Percentiles rank a stretch among this genome's conserved stretches.
These are phyloP conservation scores for Drosophila bifasciata DNA, from an alignment of 1,140 invertebrate species.

Conservation along the genomic window DNA sequence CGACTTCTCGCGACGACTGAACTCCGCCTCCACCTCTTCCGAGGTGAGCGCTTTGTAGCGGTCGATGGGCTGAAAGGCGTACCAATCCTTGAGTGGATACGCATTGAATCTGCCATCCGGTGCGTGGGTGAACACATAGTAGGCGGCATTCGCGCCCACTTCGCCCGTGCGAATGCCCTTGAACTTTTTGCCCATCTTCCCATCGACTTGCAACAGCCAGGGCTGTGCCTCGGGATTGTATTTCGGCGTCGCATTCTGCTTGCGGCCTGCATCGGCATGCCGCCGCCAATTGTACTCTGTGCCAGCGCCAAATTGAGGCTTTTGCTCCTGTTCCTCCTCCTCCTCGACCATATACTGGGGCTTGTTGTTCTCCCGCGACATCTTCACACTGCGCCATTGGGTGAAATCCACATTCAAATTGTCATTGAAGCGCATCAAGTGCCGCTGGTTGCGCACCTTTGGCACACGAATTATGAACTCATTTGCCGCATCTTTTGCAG, in stretches of 20 bases:
- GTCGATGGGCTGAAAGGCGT: constrained; percentile 87
- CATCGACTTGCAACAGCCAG: constrained; percentile 96
- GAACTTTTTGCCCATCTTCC: constrained; percentile 95
- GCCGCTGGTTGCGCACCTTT: constrained; percentile 92
- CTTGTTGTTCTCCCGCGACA: constrained; percentile 97
- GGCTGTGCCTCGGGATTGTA: constrained; percentile 97
- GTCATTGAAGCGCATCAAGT: constrained; percentile 96
- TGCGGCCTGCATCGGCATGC: constrained; percentile 95
- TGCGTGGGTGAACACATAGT: constrained; percentile 98
- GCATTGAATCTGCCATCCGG: constrained; percentile 97
- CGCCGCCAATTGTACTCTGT: constrained; percentile 94
- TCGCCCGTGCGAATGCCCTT: constrained; percentile 96
- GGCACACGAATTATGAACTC: constrained; percentile 91
- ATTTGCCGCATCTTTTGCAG: neutral
- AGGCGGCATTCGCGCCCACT: constrained; percentile 96
- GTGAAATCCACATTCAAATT: constrained; percentile 94
- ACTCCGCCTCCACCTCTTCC: constrained; percentile 98
- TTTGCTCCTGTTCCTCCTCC: constrained; percentile 90
- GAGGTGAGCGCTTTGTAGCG: constrained; percentile 95
- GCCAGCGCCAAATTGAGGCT: constrained; percentile 94
- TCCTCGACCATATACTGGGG: constrained; percentile 92
- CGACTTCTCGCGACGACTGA: constrained; percentile 95
- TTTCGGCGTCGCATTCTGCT: constrained; percentile 94
- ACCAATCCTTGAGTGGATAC: constrained; percentile 97
- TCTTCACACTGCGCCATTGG: constrained; percentile 94